A percentile compares a stretch with the other conserved stretches of the same genome.
phyloP scores from a whole-genome alignment of 2,113 vertebrate species.

The Pterocles burchelli region DNA sequence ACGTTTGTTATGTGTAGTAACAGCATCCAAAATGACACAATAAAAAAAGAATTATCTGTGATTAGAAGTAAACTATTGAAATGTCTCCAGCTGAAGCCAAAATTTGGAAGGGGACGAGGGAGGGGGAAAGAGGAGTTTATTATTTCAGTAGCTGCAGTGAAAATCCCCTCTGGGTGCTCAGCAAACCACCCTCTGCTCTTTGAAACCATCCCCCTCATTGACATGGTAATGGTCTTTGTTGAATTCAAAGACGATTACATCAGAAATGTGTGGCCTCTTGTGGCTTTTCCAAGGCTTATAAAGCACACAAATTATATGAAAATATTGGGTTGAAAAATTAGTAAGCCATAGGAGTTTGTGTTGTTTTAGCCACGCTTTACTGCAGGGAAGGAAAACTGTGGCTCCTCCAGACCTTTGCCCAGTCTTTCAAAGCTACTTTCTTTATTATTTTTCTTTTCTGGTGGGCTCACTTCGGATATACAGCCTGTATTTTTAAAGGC shows the following conservation, averaged over 20 bases:
- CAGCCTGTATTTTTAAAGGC: constrained; percentile 22
- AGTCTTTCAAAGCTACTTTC: constrained; percentile 67
- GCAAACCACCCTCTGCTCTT: constrained; percentile 61
- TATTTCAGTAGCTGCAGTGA: constrained; percentile 82
- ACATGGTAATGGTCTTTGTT: constrained; percentile 83
- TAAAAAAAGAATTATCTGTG: constrained; percentile 78
- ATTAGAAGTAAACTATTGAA: constrained; percentile 73
- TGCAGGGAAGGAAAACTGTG: constrained; percentile 76
- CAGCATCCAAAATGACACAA: constrained; percentile 73
- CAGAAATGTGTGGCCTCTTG: constrained; percentile 79
- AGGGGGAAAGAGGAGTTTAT: constrained; percentile 72
- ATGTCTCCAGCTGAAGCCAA: constrained; percentile 67
- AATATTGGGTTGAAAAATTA: constrained; percentile 86
- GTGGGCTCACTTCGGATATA: constrained; percentile 52
- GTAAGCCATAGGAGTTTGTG: constrained; percentile 81
- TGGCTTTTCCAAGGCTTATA: constrained; percentile 80
- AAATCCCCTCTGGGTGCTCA: constrained; percentile 79
- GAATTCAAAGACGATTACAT: constrained; percentile 87
- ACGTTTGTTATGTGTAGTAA: constrained; percentile 67
- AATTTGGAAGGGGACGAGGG: constrained; percentile 40
- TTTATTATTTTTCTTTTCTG: constrained; percentile 71
- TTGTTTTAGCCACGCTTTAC: constrained; percentile 83
- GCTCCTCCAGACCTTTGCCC: constrained; percentile 67
- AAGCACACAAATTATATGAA: constrained; percentile 84
- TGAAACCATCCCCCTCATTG: constrained; percentile 74